Percentiles rank a stretch among this genome's conserved stretches.
Evolutionary conservation across 2,113 vertebrate genomes (phyloP).

Genomic region (Entomyzon cyanotis): DNA sequence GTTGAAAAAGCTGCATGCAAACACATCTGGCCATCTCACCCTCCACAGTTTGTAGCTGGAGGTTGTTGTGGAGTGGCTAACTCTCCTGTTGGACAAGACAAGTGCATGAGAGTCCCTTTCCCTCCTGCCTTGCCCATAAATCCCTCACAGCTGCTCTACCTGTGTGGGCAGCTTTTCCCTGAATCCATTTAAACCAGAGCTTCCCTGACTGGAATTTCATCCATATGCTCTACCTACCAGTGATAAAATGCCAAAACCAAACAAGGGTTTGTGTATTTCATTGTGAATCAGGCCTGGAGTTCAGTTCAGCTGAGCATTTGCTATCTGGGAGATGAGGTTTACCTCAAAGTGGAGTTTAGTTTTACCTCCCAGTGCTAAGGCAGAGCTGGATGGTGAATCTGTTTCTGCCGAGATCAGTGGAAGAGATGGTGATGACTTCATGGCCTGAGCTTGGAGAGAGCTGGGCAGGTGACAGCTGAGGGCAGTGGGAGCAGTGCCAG

Average conservation of each 20-base stretch:
- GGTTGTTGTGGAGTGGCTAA: neutral
- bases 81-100: neutral
- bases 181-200: neutral
- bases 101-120: neutral
- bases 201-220: neutral
- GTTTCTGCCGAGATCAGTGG: neutral
- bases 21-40: neutral
- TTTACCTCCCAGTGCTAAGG: neutral
- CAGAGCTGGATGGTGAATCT: neutral
- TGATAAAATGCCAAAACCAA: neutral
- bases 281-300: neutral
- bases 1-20: neutral
- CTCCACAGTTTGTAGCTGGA: neutral
- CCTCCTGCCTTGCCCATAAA: neutral
- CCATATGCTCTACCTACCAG: accelerated
- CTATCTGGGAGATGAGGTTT: neutral
- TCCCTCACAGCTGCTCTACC: neutral
- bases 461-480: neutral
- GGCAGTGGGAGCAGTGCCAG: neutral
- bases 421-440: neutral
- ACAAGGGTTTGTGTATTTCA: neutral
- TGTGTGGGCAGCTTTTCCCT: neutral
- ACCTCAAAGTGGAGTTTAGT: neutral
- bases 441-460: neutral
- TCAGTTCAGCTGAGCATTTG: neutral